Evolutionary conservation across 1,140 invertebrate genomes (phyloP), one percentile per base, ranked within the genome.

Genomic region (Hormaphis cornu): DNA sequence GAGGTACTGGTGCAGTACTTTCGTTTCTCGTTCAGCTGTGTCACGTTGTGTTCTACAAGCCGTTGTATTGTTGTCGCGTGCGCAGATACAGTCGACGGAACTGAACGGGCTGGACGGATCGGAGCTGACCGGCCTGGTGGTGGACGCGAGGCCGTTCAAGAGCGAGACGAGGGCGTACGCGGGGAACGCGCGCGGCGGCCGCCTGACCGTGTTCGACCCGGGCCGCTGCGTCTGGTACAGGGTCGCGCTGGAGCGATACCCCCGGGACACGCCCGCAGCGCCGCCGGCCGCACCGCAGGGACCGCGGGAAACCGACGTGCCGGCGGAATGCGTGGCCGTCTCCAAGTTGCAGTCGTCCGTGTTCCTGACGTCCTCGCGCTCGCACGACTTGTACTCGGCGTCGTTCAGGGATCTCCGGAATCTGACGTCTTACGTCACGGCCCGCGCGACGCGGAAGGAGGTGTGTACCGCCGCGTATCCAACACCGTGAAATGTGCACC

Each of bases 351-450:
- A 24, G 18, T 48, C 12, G 12, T 46, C n/a, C 2, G 26, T 63
- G n/a, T 63, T 30, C 26, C 33, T 63, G 5, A 63, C 59, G 8
- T 63, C 59, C 2, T 22, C 18, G 24, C 59, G 7, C 1, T 63
- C 59, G 24, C 40, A 48, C 5, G 22, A 33, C 10, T 22, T 66
- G 28, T 66, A 50, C 28, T 50, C 61, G 18, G 61, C 42, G 18
- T 48, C 61, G 42, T 46, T 48, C n/a, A 46, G 16, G 28, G 61
- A 66, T 22, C 44, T 66, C 3, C 24, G 61, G 28, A 66, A 66
- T 48, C n/a, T 35, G 12, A 66, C 44, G 28, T 35, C 61, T 50
- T 35, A 50, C 2, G 14, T 66, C 1, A 66, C 24, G 14, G 18
- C 44, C 30, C 9, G 18, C 7, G 6, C n/a, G 22, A 46, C n/a